Percentiles rank a stretch among this genome's conserved stretches.
Evolutionary conservation across 2,888 invertebrate genomes (phyloP).

Genomic region (Blera fallax): DNA sequence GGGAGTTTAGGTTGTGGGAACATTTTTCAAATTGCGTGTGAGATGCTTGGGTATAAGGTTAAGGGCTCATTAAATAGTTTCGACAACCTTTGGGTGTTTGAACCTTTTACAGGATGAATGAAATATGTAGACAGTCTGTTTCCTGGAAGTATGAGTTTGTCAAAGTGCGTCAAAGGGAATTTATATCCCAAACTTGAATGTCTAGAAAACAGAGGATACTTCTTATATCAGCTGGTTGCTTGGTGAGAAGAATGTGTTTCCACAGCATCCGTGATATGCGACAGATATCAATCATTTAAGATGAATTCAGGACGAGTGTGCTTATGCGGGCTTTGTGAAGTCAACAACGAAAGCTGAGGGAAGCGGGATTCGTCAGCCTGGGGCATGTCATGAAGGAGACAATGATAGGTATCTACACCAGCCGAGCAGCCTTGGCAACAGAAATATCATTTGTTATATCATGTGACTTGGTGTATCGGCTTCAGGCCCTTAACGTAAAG

Average conservation of each 20-base stretch:
- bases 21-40: constrained; percentile 12
- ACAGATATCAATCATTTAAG: not conserved
- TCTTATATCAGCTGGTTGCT: not conserved
- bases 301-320: not conserved
- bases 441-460: not conserved
- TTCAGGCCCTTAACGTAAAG: not conserved
- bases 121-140: constrained; percentile 1
- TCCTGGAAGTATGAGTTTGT: not conserved
- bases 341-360: not conserved
- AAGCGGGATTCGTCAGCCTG: not conserved
- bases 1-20: not conserved
- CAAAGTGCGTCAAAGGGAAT: not conserved
- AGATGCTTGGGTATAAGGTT: constrained; percentile 28
- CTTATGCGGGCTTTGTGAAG: not conserved
- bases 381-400: not conserved
- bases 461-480: not conserved
- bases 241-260: not conserved
- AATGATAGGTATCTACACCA: too few species aligned
- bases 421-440: not conserved
- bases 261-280: not conserved
- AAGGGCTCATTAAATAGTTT: constrained; percentile 49
- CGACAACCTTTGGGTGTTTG: constrained; percentile 41
- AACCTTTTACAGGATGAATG: constrained; percentile 15
- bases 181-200: not conserved
- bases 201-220: not conserved